A percentile compares a stretch with the other conserved stretches of the same genome.
These are phyloP conservation scores for Pedionomus torquatus DNA, from an alignment of 2,113 vertebrate species.

Conservation along the genomic window DNA sequence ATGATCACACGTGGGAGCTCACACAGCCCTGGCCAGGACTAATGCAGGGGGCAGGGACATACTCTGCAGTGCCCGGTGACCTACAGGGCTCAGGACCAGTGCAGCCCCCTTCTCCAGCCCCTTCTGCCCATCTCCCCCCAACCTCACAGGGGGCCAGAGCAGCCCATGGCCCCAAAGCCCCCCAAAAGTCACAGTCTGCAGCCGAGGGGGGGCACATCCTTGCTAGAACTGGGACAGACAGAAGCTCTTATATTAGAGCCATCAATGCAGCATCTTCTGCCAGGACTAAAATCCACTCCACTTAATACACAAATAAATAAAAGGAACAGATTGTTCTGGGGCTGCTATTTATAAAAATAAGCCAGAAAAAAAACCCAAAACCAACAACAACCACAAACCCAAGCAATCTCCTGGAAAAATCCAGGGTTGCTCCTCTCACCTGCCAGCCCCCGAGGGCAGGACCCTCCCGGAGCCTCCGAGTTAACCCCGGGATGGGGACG, in stretches of 20 bases:
- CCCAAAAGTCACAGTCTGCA: fast-evolving
- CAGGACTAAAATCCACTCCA: neutral
- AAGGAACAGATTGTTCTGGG: constrained; percentile 13
- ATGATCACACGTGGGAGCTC: neutral
- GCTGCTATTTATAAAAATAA: constrained; percentile 7
- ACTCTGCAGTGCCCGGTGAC: fast-evolving
- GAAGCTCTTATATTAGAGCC: neutral
- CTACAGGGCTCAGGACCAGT: neutral
- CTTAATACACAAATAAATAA: constrained; percentile 24
- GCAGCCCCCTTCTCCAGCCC: neutral
- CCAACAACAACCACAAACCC: too few relatives aligned
- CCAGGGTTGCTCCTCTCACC: neutral
- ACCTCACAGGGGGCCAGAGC: neutral
- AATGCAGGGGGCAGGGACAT: neutral
- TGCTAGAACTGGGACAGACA: neutral
- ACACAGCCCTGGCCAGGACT: fast-evolving
- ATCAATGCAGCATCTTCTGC: neutral
- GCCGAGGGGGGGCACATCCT: neutral
- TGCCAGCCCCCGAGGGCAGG: neutral
- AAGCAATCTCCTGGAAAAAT: neutral
- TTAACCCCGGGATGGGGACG: neutral
- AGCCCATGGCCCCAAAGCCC: neutral
- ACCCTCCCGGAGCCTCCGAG: fast-evolving
- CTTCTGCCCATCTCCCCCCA: neutral
- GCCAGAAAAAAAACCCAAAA: neutral